Conservation (phyloP, 1,140 invertebrate genomes). For the Wasmannia auropunctata region DNA sequence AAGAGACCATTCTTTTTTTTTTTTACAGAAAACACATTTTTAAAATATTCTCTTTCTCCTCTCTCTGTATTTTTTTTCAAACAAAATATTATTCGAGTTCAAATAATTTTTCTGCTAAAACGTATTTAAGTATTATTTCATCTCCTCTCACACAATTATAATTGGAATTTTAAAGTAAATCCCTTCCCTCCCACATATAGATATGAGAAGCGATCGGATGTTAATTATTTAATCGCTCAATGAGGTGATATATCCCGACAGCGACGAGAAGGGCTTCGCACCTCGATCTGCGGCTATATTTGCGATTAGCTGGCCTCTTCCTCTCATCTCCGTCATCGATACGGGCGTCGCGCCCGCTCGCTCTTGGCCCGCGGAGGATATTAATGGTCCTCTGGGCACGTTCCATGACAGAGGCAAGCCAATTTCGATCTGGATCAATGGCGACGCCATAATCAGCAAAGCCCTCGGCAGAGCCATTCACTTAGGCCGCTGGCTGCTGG, state of each 20-base stretch:
- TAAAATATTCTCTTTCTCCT: conserved; percentile 17
- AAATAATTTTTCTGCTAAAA: not conserved
- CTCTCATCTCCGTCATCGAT: conserved; percentile 23
- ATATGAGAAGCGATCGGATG: not conserved
- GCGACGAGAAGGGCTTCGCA: conserved; percentile 15
- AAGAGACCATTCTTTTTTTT: not conserved
- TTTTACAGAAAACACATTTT: not conserved
- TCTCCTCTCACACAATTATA: not conserved
- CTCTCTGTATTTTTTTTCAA: not conserved
- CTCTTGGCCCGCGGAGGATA: conserved; percentile 58
- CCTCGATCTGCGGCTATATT: conserved; percentile 42
- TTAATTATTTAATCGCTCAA: conserved; percentile 10
- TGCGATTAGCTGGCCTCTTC: conserved; percentile 40
- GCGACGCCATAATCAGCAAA: conserved; percentile 73
- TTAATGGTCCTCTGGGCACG: conserved; percentile 70
- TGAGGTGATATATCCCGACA: conserved; percentile 21
- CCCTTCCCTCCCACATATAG: no score
- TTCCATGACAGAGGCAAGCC: conserved; percentile 71
- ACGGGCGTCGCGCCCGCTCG: conserved; percentile 29
- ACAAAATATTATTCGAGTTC: not conserved
- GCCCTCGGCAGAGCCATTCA: conserved; percentile 71
- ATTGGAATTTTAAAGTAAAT: not conserved
- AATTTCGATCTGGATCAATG: conserved; percentile 74
- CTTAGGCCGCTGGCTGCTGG: conserved; percentile 65
- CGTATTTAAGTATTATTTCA: not conserved